These are phyloP conservation scores for Lepidurus packardi DNA, from an alignment of 1,140 invertebrate genomes.

Conservation along the genomic window DNA sequence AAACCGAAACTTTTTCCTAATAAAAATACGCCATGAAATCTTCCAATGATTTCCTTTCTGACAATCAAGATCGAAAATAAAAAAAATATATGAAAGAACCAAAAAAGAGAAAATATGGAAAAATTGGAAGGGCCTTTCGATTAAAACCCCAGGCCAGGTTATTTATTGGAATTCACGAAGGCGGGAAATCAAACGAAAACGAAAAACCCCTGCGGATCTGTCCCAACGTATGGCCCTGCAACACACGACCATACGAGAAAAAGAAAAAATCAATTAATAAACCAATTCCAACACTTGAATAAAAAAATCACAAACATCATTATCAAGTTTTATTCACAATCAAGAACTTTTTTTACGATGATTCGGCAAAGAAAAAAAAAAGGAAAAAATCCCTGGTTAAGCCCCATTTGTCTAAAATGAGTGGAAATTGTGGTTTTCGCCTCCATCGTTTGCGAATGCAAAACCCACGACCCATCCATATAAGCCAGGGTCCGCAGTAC, in stretches of 20 bases:
- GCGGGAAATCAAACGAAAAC: slow-evolving; percentile 5
- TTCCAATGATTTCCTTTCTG: neutral
- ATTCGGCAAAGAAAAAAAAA: neutral
- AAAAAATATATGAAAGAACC: neutral
- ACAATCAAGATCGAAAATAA: neutral
- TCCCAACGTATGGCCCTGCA: slow-evolving; percentile 23
- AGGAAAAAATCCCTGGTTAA: neutral
- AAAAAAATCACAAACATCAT: slow-evolving; percentile 19
- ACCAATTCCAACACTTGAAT: slow-evolving; percentile 3
- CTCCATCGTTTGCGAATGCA: slow-evolving; percentile 30
- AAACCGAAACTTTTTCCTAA: slow-evolving; percentile 7
- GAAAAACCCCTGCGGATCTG: neutral
- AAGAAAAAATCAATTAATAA: slow-evolving; percentile 11
- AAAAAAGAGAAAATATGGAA: neutral
- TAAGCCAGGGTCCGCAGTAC: slow-evolving; percentile 8
- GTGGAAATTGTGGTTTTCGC: slow-evolving; percentile 29
- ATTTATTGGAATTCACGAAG: slow-evolving; percentile 22
- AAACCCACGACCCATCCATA: slow-evolving; percentile 29
- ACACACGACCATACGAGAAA: slow-evolving; percentile 26
- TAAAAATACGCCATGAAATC: neutral
- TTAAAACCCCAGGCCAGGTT: slow-evolving; percentile 3
- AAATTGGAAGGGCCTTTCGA: slow-evolving; percentile 19
- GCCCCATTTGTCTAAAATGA: slow-evolving; percentile 7
- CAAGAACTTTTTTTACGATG: slow-evolving; percentile 23
- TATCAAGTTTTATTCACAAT: slow-evolving; percentile 23